Base-by-base conservation (phyloP, 2,888 invertebrate species). In the Atrina japonica region DNA sequence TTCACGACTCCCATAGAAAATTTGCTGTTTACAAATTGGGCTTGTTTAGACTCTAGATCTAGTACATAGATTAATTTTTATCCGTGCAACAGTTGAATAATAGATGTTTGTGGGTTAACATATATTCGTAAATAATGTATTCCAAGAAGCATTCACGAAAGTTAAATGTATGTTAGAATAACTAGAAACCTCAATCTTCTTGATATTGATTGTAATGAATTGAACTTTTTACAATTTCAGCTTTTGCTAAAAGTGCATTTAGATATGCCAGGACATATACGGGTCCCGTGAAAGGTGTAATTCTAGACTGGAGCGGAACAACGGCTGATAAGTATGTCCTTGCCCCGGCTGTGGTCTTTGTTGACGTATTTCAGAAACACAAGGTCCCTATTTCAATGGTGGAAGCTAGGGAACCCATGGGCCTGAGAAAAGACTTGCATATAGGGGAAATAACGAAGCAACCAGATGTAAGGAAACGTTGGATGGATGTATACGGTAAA, bases 361-460 rank as follows among this genome's bases (percentile, higher is more conserved):
- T 82, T 5, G 86, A 89, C 6, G 83, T 90, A 5, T 90, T 76
- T 56, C 56, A 82, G 45, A 83, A 82, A 53, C 78, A 80, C 47
- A 78, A 82, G 49, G 88, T 80, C 2, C 86, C 88, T 0, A 87
- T 88, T 50, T 68, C 78, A 6, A 88, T 88, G 86, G 49, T 75
- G 18, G 90, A 91, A 70, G 88, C 90, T 5, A 78, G 91, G 25
- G 80, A 79, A n/a, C 90, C 91, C 1, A 91, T 90, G 90, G 91
- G 91, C 23, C 78, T 90, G 18, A 79, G 89, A 29, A 90, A 91
- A 72, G 88, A 88, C 70, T 74, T 87, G 18, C 89, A 89, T 70
- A 88, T 89, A 40, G 81, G 83, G 66, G 82, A 80, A 6, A 84
- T 90, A 45, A 82, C 87, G 11, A 86, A 89, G 61, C 76, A 77